A percentile compares a stretch with the other conserved stretches of the same genome.
phyloP scores from a whole-genome alignment of 1,140 invertebrate genomes.

The Aphaenogaster rudis region DNA sequence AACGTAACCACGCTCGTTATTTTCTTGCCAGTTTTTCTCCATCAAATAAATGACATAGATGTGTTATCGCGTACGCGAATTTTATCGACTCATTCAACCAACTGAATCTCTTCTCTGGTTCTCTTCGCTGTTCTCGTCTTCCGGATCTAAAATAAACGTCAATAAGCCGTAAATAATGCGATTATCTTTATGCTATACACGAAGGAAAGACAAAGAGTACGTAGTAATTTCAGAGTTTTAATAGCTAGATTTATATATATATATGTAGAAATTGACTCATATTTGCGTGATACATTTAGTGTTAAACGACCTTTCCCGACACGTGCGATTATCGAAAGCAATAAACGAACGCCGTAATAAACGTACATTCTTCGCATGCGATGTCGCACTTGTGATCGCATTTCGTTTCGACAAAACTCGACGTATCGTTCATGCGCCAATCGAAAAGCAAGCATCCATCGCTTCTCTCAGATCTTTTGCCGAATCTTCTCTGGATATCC shows the following conservation, averaged over 20 bases:
- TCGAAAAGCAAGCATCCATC: slow-evolving; percentile 75
- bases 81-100: slow-evolving; percentile 76
- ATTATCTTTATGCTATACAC: background rate
- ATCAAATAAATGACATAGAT: slow-evolving; percentile 75
- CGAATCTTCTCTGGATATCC: slow-evolving; percentile 77
- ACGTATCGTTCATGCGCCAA: slow-evolving; percentile 69
- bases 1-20: background rate
- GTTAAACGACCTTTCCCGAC: background rate
- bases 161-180: slow-evolving; percentile 1
- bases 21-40: slow-evolving; percentile 75
- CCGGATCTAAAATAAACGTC: slow-evolving; percentile 68
- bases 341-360: background rate
- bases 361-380: slow-evolving; percentile 77
- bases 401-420: slow-evolving; percentile 68
- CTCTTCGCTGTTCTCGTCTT: slow-evolving; percentile 65
- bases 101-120: slow-evolving; percentile 5
- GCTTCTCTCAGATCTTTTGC: slow-evolving; percentile 58
- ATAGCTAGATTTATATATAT: background rate
- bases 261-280: background rate
- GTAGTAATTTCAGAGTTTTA: background rate
- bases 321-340: background rate
- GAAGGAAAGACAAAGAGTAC: background rate
- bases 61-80: slow-evolving; percentile 63
- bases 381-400: slow-evolving; percentile 77
- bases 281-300: background rate